phyloP scores from a whole-genome alignment of 2,888 invertebrate species.

The Masnerella sp. region DNA sequence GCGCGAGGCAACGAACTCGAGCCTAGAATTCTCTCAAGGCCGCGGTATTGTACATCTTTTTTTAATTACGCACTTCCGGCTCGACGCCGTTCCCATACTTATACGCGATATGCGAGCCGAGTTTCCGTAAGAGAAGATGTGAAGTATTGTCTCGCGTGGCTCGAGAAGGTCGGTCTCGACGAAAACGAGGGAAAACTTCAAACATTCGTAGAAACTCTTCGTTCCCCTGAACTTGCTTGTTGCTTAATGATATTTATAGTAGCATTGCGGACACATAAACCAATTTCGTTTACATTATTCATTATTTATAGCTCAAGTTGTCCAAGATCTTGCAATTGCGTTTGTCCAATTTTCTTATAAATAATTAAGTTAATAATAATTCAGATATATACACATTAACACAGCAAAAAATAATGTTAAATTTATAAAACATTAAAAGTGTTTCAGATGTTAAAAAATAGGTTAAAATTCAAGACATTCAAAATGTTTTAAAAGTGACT shows the following conservation, averaged over 20 bases:
- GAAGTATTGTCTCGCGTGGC: conserved; percentile 49
- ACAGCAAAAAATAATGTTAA: no score
- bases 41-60: conserved; percentile 65
- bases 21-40: conserved; percentile 63
- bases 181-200: conserved; percentile 65
- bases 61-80: conserved; percentile 74
- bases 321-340: no score
- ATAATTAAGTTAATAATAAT: no score
- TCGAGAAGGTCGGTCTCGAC: conserved; percentile 40
- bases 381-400: no score
- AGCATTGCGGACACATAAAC: conserved; percentile 57
- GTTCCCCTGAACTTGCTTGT: conserved; percentile 73
- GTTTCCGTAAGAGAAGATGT: conserved; percentile 58
- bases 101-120: conserved; percentile 46
- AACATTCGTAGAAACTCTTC: conserved; percentile 58
- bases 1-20: conserved; percentile 62
- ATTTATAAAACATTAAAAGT: no score
- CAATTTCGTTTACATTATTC: conserved; percentile 65
- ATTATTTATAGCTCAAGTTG: no score
- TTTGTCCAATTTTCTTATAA: no score
- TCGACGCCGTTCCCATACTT: conserved; percentile 63
- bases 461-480: no score
- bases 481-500: no score
- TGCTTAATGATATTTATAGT: conserved; percentile 70
- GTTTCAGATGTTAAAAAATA: no score